These are phyloP conservation scores for Oncorhynchus nerka DNA, from an alignment of 2,113 vertebrate species.

Conservation along the genomic window DNA sequence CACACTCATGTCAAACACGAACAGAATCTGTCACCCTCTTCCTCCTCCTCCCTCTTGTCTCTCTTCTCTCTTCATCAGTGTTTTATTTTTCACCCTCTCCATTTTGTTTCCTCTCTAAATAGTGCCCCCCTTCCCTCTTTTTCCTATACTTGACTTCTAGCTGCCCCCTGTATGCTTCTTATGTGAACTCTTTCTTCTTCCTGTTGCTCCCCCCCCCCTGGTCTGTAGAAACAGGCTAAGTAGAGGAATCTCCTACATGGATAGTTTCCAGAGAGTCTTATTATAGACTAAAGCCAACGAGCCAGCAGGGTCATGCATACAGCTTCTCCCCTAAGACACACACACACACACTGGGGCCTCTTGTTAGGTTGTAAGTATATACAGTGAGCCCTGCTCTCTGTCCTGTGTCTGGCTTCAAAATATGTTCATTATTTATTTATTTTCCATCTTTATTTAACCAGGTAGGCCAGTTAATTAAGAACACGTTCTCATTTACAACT, in stretches of 20 bases:
- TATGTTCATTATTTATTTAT: no score
- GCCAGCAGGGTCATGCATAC: slow-evolving; percentile 64
- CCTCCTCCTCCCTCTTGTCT: slow-evolving; percentile 17
- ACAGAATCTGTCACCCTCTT: slow-evolving; percentile 61
- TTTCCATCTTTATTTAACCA: no score
- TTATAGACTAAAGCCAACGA: slow-evolving; percentile 62
- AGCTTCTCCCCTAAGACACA: slow-evolving; percentile 54
- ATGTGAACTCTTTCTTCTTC: background rate
- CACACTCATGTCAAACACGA: slow-evolving; percentile 60
- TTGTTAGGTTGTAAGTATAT: no score
- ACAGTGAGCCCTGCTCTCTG: slow-evolving; percentile 8
- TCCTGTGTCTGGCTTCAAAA: no score
- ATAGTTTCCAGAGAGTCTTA: slow-evolving; percentile 65
- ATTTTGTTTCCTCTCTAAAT: slow-evolving; percentile 39
- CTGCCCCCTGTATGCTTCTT: background rate
- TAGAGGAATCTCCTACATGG: slow-evolving; percentile 68
- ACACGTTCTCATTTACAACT: no score
- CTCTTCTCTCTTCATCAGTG: slow-evolving; percentile 3
- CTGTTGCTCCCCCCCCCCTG: no score
- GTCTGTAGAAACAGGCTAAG: slow-evolving; percentile 29
- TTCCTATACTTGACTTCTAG: slow-evolving; percentile 37
- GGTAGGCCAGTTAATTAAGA: no score
- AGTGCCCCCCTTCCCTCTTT: slow-evolving; percentile 19
- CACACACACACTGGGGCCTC: slow-evolving; percentile 5
- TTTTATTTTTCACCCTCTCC: slow-evolving; percentile 48